phyloP scores from a whole-genome alignment of 2,888 invertebrate species.

The Nephrotoma flavescens region DNA sequence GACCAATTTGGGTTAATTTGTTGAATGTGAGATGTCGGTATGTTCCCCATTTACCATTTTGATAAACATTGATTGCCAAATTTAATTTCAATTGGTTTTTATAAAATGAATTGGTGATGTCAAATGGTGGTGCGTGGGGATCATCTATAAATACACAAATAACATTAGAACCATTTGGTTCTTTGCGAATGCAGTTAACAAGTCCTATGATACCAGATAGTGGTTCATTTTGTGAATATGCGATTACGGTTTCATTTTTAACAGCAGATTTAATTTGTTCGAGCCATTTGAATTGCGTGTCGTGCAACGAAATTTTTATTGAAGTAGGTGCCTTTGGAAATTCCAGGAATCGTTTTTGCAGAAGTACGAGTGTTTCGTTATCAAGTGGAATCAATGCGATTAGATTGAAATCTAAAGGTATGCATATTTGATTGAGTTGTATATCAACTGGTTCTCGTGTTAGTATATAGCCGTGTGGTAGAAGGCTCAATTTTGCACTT shows the following conservation, averaged over 20 bases:
- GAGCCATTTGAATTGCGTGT: constrained; percentile 25
- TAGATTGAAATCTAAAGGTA: constrained; percentile 20
- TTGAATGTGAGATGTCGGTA: constrained; percentile 63
- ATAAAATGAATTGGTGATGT: constrained; percentile 47
- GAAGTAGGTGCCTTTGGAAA: constrained; percentile 13
- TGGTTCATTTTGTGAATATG: constrained; percentile 48
- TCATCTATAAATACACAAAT: constrained; percentile 50
- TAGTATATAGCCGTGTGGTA: constrained; percentile 44
- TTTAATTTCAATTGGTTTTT: constrained; percentile 51
- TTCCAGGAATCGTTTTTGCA: constrained; percentile 21
- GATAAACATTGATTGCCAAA: constrained; percentile 63
- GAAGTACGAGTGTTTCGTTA: constrained; percentile 21
- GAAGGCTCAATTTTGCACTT: constrained; percentile 34
- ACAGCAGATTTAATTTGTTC: constrained; percentile 14
- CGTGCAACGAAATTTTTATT: constrained; percentile 20
- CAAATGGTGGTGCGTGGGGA: constrained; percentile 47
- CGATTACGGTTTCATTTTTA: constrained; percentile 22
- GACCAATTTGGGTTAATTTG: constrained; percentile 32
- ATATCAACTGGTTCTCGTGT: constrained; percentile 40
- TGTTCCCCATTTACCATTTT: constrained; percentile 48
- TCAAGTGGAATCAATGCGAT: constrained; percentile 22
- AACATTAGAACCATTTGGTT: constrained; percentile 54
- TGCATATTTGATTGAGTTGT: constrained; percentile 26
- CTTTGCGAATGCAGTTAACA: constrained; percentile 70
- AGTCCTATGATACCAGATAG: constrained; percentile 73